Conservation (phyloP, 2,797 vertebrate genomes). For the Halcyon chelicuti region DNA sequence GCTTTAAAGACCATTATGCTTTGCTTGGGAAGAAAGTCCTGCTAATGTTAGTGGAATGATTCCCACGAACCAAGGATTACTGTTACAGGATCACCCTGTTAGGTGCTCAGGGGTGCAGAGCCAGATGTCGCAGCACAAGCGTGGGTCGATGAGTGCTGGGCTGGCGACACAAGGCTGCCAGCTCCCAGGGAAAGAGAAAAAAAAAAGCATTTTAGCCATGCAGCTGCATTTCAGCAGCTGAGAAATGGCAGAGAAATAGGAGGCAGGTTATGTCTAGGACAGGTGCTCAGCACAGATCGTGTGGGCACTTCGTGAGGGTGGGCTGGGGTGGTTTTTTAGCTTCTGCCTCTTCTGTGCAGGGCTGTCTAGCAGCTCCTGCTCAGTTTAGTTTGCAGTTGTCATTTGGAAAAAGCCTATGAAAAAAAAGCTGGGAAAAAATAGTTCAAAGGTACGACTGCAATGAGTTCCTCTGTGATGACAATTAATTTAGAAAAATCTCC, state of each 20-base stretch:
- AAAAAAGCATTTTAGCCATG: neutral
- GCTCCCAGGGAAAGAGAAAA: neutral
- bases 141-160: neutral
- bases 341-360: neutral
- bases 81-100: accelerated
- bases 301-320: neutral
- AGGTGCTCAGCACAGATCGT: neutral
- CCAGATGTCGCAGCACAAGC: accelerated
- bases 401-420: neutral
- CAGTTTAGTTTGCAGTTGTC: neutral
- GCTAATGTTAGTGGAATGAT: neutral
- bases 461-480: neutral
- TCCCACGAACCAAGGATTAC: neutral
- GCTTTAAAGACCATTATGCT: neutral
- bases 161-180: neutral
- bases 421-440: neutral
- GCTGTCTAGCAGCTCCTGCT: neutral
- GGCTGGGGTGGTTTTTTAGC: neutral
- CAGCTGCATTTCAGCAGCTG: neutral
- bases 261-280: neutral
- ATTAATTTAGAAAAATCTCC: neutral
- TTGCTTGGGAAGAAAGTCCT: neutral
- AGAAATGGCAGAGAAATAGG: neutral
- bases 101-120: neutral
- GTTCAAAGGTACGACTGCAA: neutral